These are phyloP conservation scores for Saimiri boliviensis DNA, from an alignment of 2,113 vertebrate genomes.

Conservation along the genomic window DNA sequence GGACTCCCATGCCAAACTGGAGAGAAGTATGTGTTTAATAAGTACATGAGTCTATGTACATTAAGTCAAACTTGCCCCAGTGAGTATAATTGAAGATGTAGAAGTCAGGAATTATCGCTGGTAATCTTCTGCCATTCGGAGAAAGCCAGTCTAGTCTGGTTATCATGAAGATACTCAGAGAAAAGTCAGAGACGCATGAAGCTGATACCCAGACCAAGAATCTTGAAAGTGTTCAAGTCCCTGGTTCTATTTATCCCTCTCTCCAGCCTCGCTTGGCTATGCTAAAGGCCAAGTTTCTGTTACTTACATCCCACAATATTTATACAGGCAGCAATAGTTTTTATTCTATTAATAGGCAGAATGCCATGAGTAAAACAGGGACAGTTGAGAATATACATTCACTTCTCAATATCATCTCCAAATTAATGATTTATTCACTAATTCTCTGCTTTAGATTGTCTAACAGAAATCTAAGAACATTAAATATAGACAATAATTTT, in stretches of 20 bases:
- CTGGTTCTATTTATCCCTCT: not conserved
- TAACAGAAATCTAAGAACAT: slow-evolving; percentile 29
- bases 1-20: not conserved
- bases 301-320: not conserved
- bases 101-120: not conserved
- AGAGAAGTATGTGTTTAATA: not conserved
- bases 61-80: not conserved
- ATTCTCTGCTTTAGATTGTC: not conserved
- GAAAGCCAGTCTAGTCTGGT: not conserved
- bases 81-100: not conserved
- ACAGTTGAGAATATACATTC: not conserved
- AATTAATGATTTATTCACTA: slow-evolving; percentile 7
- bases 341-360: not conserved
- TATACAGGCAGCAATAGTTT: not conserved
- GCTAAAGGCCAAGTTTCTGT: not conserved
- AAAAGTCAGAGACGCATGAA: not conserved
- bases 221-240: not conserved
- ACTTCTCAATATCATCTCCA: not conserved
- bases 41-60: not conserved
- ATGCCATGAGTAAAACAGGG: not conserved
- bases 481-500: not conserved
- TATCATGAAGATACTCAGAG: too few relatives aligned
- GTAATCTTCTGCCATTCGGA: not conserved
- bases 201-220: not conserved
- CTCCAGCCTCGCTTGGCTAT: not conserved